Conservation (phyloP, 1,140 invertebrate genomes). For the Pseudomyrmex sp. region DNA sequence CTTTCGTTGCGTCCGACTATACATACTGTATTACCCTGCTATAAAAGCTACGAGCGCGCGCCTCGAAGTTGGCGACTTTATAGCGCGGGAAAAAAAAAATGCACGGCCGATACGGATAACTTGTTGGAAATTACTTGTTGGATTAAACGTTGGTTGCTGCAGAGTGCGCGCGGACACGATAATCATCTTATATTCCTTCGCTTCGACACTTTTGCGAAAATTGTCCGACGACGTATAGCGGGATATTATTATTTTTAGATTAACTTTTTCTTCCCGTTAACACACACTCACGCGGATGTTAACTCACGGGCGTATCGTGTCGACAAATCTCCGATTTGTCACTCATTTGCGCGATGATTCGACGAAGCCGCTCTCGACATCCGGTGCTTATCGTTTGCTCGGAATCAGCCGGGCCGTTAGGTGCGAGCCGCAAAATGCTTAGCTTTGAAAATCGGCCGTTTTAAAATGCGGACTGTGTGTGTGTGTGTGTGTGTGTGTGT, state of each 20-base stretch:
- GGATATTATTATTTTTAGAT: conserved; percentile 37
- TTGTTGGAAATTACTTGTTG: background rate
- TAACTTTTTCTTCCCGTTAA: conserved; percentile 3
- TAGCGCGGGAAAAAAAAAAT: conserved; percentile 31
- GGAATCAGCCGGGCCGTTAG: conserved; percentile 25
- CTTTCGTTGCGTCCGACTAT: conserved; percentile 38
- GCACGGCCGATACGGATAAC: conserved; percentile 12
- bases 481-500: no score
- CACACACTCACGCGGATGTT: background rate
- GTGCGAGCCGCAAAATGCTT: conserved; percentile 31
- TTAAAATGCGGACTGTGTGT: background rate
- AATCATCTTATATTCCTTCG: background rate
- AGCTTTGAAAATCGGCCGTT: conserved; percentile 41
- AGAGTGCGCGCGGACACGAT: background rate
- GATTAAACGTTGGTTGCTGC: background rate
- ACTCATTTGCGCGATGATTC: conserved; percentile 34
- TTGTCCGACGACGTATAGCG: background rate
- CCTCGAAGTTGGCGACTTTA: conserved; percentile 33
- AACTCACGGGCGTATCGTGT: background rate
- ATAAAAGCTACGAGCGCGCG: conserved; percentile 27
- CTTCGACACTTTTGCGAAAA: background rate
- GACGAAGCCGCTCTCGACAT: conserved; percentile 20
- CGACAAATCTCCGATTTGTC: conserved; percentile 27
- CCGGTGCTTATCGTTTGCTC: conserved; percentile 12
- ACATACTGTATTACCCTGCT: conserved; percentile 13